These are phyloP conservation scores for Tinamus major DNA, from an alignment of 2,797 vertebrate species.

Conservation along the genomic window DNA sequence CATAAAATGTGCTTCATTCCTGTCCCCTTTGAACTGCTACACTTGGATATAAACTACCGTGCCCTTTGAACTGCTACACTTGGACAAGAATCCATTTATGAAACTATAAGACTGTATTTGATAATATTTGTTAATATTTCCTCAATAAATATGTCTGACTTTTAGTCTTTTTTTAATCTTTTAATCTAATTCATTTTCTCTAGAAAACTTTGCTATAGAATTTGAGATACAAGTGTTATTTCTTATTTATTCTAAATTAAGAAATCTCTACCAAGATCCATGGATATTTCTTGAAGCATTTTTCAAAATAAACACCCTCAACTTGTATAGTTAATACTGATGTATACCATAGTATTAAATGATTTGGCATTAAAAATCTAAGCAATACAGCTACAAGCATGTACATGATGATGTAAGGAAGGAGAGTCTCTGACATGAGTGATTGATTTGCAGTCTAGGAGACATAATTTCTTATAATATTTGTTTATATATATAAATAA, in stretches of 20 bases:
- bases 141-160: neutral
- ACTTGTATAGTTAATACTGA: neutral
- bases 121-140: neutral
- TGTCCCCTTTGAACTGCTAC: neutral
- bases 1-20: neutral
- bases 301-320: neutral
- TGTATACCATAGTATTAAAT: neutral
- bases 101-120: neutral
- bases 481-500: neutral
- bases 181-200: neutral
- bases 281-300: neutral
- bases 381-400: neutral
- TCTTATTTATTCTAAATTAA: neutral
- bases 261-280: neutral
- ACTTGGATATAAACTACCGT: too few species aligned
- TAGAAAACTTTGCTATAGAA: neutral
- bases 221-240: neutral
- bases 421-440: neutral
- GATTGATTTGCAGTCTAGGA: neutral
- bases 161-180: neutral
- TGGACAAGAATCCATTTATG: neutral
- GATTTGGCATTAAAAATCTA: neutral
- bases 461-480: neutral
- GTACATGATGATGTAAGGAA: neutral
- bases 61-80: too few species aligned